Evolutionary conservation across 2,797 vertebrate species (phyloP), one percentile per base, ranked within the genome.

Genomic region (Karalla daura): DNA sequence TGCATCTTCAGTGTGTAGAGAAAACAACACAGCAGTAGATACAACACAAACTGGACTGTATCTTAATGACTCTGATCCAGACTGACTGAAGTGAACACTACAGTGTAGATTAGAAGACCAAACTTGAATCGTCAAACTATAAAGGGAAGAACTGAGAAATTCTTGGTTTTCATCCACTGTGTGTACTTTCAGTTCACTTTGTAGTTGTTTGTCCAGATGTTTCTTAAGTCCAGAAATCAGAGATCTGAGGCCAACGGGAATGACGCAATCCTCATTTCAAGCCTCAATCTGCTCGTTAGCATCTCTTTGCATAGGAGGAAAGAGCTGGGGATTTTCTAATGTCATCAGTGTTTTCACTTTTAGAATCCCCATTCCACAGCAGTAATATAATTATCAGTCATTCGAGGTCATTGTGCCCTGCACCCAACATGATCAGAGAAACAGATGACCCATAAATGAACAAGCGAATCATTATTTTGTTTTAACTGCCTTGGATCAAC

Each of bases 261-360:
- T 51, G 51, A 72, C 58, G 23, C 37, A 53, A 61, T 82, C 60
- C 62, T 55, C 69, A 54, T 72, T 65, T 63, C 67, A 58, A 77
- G 43, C 68, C 52, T 46, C 13, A 2, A 44, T 52, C 58, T 52
- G 63, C 67, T 67, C 14, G 81, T 81, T 79, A 75, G 27, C 76
- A 84, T 76, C 21, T 55, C 33, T 62, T 73, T 70, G 66, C 47
- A 69, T 45, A 56, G 40, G 18, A 41, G 21, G 62, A 55, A 59
- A 5, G 63, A 61, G 59, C 7, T 7, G 40, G 25, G 24, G 32
- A 63, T 67, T 74, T 40, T 61, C 41, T 39, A 44, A 43, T 18
- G 11, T 0, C 35, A 8, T 39, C 2, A 30, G 4, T 10, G 28
- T 30, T 30, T 6, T 6, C 10, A 10, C 1, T 30, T 30, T 30